Base-by-base conservation (phyloP, 2,113 vertebrate species). In the Megaleporinus macrocephalus region DNA sequence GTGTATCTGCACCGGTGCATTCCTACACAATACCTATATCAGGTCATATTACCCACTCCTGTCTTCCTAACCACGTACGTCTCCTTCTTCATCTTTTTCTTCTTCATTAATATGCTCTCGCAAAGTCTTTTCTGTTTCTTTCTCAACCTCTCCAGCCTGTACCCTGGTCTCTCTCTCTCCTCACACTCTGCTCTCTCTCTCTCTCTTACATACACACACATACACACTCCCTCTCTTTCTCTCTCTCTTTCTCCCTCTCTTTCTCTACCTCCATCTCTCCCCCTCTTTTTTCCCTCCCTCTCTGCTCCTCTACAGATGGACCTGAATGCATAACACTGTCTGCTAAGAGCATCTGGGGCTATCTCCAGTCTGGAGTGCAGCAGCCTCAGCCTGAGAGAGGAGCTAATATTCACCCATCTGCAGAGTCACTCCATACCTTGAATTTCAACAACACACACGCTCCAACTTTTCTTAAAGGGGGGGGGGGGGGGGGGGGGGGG, bases 291-390 rank as follows among this genome's bases (percentile, higher is more conserved):
- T 20, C 68, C 77, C 47, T 7, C 33, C 63, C 63, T 71, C 76
- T 75, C 55, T 72, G 47, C 68, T 41, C 70, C 86, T 83, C 88
- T 88, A 89, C 90, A 93, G 91, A 93, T 92, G 92, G 93, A 93
- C 89, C 91, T 92, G 93, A 93, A 94, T 94, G 91, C 92, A 93
- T 95, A 95, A 88, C 89, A 90, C 89, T 89, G 87, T 90, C 91
- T 91, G 87, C 89, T 89, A 83, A 85, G 88, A 88, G 91, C 91
- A 93, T 94, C 92, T 91, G 79, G 90, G 89, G 91, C 89, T 89
- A 92, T 93, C 89, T 89, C 89, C 91, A 92, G 91, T 93, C 91
- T 93, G 87, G 86, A 73, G 77, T 69, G 70, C 49, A 26, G 71
- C 22, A 75, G 73, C 29, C 47, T 55, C 18, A 30, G 49, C 49